Conservation (phyloP, 1,140 invertebrate genomes). For the Drosophila orena region DNA sequence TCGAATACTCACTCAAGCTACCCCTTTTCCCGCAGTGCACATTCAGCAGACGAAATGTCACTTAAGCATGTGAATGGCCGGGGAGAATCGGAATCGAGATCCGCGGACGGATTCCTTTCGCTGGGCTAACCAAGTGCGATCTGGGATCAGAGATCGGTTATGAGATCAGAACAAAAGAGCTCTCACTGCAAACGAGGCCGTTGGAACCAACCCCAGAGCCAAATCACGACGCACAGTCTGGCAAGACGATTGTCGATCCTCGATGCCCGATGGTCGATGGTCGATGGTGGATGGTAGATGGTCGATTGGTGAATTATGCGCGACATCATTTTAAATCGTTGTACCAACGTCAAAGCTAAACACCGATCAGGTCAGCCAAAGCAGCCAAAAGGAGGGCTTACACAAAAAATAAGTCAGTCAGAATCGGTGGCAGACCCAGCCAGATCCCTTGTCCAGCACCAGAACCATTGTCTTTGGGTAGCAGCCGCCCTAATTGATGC, state of each 20-base stretch:
- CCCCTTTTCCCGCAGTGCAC: conserved; percentile 1
- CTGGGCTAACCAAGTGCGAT: conserved; percentile 58
- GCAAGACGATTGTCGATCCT: conserved; percentile 42
- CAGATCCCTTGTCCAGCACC: not conserved
- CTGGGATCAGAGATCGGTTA: conserved; percentile 69
- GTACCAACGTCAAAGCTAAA: conserved; percentile 80
- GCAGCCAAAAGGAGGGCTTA: not conserved
- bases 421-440: conserved; percentile 8
- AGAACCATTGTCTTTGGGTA: conserved; percentile 41
- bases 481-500: conserved; percentile 79
- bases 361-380: conserved; percentile 69
- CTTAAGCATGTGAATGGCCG: conserved; percentile 69
- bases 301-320: conserved; percentile 76
- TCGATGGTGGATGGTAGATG: not conserved
- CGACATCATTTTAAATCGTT: conserved; percentile 84
- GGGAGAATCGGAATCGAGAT: conserved; percentile 10
- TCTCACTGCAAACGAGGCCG: conserved; percentile 74
- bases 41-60: conserved; percentile 69
- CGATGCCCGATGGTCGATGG: too few species aligned
- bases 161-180: conserved; percentile 80
- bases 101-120: conserved; percentile 30
- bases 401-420: conserved; percentile 31
- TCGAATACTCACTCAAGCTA: too few species aligned
- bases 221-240: conserved; percentile 75
- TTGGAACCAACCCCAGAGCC: conserved; percentile 17